These are phyloP conservation scores for Hypsopygia costalis DNA, from an alignment of 2,888 invertebrate species.

Conservation along the genomic window DNA sequence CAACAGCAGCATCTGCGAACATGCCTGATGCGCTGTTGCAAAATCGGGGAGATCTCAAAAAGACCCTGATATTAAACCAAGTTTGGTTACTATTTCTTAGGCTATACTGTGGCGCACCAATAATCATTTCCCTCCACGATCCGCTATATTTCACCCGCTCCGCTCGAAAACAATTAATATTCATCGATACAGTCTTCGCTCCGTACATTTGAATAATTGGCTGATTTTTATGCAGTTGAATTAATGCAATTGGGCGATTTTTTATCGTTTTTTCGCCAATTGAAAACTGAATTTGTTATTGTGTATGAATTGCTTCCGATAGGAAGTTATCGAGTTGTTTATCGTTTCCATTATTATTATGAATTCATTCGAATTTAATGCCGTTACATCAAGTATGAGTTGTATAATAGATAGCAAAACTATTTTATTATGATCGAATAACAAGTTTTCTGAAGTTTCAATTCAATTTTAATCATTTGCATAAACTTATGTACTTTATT, in stretches of 20 bases:
- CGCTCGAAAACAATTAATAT: conserved; percentile 70
- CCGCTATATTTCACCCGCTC: conserved; percentile 20
- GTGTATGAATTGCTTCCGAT: conserved; percentile 8
- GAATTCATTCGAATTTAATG: not conserved
- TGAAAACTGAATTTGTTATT: conserved; percentile 9
- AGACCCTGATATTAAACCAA: no score
- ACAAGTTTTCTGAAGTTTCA: no score
- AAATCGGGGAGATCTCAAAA: no score
- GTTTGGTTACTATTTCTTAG: no score
- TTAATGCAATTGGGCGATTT: conserved; percentile 71
- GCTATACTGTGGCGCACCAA: not conserved
- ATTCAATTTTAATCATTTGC: no score
- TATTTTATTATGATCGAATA: no score
- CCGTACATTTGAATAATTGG: conserved; percentile 74
- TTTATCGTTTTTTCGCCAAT: conserved; percentile 36
- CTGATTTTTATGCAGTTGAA: conserved; percentile 78
- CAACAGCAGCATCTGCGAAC: no score
- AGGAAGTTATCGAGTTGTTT: conserved; percentile 8
- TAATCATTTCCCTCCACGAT: conserved; percentile 4
- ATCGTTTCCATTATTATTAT: not conserved
- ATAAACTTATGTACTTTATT: no score
- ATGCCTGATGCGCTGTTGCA: no score
- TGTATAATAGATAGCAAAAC: no score
- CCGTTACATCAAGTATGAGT: not conserved
- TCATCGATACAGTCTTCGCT: conserved; percentile 69